Conservation (phyloP, 1,140 invertebrate genomes). For the Eumeta japonica region DNA sequence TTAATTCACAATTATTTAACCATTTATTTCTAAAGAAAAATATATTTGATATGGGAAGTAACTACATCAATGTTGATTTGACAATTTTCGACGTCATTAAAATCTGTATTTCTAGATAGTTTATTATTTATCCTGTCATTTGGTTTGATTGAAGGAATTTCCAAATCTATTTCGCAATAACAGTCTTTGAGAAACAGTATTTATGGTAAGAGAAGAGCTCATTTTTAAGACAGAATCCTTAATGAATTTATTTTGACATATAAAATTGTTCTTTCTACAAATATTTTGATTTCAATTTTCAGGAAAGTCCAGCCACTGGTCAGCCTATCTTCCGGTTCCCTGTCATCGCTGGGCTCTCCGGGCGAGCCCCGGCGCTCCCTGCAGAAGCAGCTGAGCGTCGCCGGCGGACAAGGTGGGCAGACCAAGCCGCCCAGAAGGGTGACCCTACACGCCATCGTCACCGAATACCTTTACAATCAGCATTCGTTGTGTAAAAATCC, state of each 20-base stretch:
- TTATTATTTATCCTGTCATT: too few relatives aligned
- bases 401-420: constrained; percentile 18
- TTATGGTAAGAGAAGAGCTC: neutral
- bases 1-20: too few relatives aligned
- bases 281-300: too few relatives aligned
- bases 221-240: neutral
- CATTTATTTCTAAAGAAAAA: too few relatives aligned
- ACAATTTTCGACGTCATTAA: too few relatives aligned
- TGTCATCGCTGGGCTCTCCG: neutral
- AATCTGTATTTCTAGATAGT: too few relatives aligned
- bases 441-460: constrained; percentile 89
- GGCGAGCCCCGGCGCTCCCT: constrained; percentile 57
- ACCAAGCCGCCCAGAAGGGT: constrained; percentile 44
- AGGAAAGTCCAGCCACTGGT: constrained; percentile 38
- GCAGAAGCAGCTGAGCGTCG: constrained; percentile 63
- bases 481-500: constrained; percentile 91
- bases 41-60: too few relatives aligned
- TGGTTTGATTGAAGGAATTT: too few relatives aligned
- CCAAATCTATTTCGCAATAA: neutral
- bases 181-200: neutral
- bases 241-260: neutral
- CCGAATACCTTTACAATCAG: constrained; percentile 93
- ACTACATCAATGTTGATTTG: too few relatives aligned
- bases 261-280: neutral
- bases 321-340: too few relatives aligned